Evolutionary conservation across 2,888 invertebrate species (phyloP), one percentile per base, ranked within the genome.

Genomic region (Cryptocephalus moraei): DNA sequence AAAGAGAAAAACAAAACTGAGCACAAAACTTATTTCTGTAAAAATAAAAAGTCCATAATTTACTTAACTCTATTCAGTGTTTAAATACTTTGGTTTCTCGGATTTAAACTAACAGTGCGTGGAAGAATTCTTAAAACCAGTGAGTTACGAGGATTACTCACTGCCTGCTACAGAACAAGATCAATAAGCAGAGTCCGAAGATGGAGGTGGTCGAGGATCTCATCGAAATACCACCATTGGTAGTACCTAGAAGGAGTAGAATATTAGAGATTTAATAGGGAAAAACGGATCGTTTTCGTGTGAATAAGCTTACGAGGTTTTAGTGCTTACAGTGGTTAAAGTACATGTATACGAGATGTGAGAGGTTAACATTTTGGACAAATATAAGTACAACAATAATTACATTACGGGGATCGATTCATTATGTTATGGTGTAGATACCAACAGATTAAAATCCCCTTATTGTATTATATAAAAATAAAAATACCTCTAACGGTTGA

Each of bases 401-500:
- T 36, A 6, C 12, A 6, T 36, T 36, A 36, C 2, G n/a, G 36
- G n/a, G 36, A 36, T 36, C n/a, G 3, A 4, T 36, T 36, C 12
- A 4, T 2, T 36, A 36, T 4, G 6, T 2, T 36, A 11, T 11
- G 4, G 36, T 11, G 4, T 4, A 11, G 6, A 36, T 36, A 11
- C 36, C 2, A 2, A 12, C 2, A 36, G 6, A 36, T 36, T 4
- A 36, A 36, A 36, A 34, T n/a, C 9, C 9, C 34, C 9, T 9
- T 9, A 34, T 34, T 9, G 34, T 9, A 9, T 39, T 12, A 36
- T 32, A 12, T 32, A 32, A 40, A 31, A 41, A 13, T 43, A 33
- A 46, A 41, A 42, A 51, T 62, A 62, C 62, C 63, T 62, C 56
- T 56, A 51, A 59, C 48, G n/a, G 59, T 48, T 53, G 60, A 48